phyloP scores from a whole-genome alignment of 2,113 vertebrate species.

The Ochotona curzoniae region DNA sequence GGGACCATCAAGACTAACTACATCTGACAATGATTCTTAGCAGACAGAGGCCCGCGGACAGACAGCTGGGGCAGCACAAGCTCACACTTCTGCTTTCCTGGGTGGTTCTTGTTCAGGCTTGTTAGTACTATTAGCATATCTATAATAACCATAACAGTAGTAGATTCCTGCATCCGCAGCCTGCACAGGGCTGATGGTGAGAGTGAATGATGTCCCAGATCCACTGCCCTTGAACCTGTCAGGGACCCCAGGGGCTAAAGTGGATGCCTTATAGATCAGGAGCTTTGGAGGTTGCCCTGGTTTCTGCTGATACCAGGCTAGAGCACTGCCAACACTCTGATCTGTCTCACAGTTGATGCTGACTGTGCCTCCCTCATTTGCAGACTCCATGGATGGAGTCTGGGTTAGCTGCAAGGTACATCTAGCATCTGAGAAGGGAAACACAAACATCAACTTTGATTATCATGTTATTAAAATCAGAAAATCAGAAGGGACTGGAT shows the following conservation, averaged over 20 bases:
- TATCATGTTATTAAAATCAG: too few relatives aligned
- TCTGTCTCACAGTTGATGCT: not conserved
- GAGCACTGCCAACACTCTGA: not conserved
- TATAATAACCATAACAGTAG: fast-evolving
- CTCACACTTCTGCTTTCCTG: not conserved
- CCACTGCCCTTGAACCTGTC: too few relatives aligned
- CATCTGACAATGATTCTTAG: not conserved
- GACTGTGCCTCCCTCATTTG: not conserved
- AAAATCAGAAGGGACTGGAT: too few relatives aligned
- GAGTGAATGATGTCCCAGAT: too few relatives aligned
- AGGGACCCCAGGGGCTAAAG: too few relatives aligned
- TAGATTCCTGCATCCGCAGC: too few relatives aligned
- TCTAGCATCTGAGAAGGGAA: too few relatives aligned
- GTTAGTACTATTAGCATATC: fast-evolving
- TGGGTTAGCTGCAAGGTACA: not conserved
- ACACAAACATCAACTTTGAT: too few relatives aligned
- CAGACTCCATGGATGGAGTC: not conserved
- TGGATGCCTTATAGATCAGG: not conserved
- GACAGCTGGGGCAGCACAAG: not conserved
- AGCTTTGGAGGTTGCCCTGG: not conserved
- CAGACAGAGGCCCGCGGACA: not conserved
- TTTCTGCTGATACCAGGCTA: not conserved
- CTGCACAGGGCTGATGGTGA: too few relatives aligned
- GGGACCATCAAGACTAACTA: too few relatives aligned
- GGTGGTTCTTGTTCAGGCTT: not conserved